Conservation (phyloP, 2,888 invertebrate species). For the Tolmerus cingulatus region DNA sequence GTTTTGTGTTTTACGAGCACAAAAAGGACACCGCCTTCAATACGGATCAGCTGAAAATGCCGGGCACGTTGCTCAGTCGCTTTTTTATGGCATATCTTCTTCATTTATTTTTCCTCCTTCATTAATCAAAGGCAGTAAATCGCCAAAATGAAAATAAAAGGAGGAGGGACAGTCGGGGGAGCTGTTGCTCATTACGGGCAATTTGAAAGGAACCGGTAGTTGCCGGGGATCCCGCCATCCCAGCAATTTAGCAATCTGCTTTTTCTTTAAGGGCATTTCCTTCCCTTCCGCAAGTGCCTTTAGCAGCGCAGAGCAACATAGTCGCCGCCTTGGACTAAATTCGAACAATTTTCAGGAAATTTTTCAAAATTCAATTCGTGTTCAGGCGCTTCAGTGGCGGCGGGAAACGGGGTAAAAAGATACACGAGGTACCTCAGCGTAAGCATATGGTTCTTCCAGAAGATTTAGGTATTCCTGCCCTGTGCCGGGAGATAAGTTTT, state of each 20-base stretch:
- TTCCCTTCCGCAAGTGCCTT: not conserved
- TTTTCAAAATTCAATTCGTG: slow-evolving; percentile 15
- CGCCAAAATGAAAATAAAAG: not conserved
- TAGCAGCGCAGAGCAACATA: not conserved
- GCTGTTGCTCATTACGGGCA: not conserved
- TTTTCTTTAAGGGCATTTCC: not conserved
- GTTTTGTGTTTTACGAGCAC: not conserved
- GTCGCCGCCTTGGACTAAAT: not conserved
- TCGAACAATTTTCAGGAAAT: not conserved
- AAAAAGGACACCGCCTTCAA: no score
- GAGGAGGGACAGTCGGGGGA: not conserved
- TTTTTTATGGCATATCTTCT: not conserved
- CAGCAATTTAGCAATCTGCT: not conserved
- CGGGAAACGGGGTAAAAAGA: not conserved
- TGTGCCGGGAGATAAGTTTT: slow-evolving; percentile 6
- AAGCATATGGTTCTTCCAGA: not conserved
- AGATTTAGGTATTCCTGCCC: slow-evolving; percentile 22
- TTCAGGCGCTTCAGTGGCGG: not conserved
- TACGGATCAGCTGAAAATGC: not conserved
- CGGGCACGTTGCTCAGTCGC: not conserved
- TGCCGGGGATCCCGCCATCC: not conserved
- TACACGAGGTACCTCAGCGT: not conserved
- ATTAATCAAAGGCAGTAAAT: not conserved
- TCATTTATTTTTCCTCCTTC: not conserved
- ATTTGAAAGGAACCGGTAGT: not conserved